Base-by-base conservation (phyloP, 2,113 vertebrate genomes). In the Brachypodius melanocephalos region DNA sequence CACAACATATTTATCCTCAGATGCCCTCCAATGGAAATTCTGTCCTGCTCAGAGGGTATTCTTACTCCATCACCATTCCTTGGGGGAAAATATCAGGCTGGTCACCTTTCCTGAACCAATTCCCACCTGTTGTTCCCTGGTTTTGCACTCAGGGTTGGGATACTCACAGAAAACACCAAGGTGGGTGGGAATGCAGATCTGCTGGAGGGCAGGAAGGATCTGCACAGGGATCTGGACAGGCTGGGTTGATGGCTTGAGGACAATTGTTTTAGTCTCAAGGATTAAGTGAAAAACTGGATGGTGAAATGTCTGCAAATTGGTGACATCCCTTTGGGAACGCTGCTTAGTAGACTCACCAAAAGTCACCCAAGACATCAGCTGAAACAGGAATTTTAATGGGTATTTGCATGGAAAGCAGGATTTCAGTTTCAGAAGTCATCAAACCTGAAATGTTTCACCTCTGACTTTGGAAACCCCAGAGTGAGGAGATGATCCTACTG, bases 81-180 rank as follows among this genome's bases (percentile, higher is more conserved):
- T 22, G 22, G 34, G n/a, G 18, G 38, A 69, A 58, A 59, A 36
- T 8, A 62, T 0, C 46, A 68, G 42, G 25, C 42, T 46, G 52
- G 6, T 28, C 69, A 38, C 9, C 9, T 68, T 61, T 63, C 15
- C 48, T 62, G 46, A 40, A 13, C 15, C 4, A 42, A 10, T 28
- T 74, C 10, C 9, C 14, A 7, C 51, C 15, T 0, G 0, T 8
- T 40, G 1, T 20, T 59, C 34, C 52, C 36, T 10, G 36, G 5
- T 26, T 73, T 43, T 77, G 21, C 31, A 19, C 55, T n/a, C 55
- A 29, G 63, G 32, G 28, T 10, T 38, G 54, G 46, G 38, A 46
- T 52, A 16, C 3, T 46, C 55, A 61, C 10, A 14, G 38, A 10
- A 6, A 45, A 0, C 22, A n/a, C 22, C 22, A 9, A 45, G 28